A percentile compares a stretch with the other conserved stretches of the same genome.
phyloP scores from a whole-genome alignment of 2,888 invertebrate genomes.

The Leptogaster cylindrica region DNA sequence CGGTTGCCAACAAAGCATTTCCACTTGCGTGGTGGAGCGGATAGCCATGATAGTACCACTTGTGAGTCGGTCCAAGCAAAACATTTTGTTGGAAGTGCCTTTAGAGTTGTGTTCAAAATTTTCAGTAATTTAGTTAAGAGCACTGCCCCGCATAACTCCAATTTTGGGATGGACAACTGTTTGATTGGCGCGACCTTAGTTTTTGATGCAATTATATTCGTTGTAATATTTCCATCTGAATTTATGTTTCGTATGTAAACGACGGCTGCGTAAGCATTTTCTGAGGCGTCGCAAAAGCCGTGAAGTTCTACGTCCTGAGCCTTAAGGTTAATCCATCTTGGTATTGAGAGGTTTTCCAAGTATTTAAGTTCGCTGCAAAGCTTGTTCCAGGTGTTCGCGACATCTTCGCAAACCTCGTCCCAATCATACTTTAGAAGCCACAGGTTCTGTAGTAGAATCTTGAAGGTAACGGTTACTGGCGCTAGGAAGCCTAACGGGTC shows the following conservation, averaged over 20 bases:
- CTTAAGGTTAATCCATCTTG: background rate
- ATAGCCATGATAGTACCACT: conserved; percentile 49
- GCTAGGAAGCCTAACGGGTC: conserved; percentile 11
- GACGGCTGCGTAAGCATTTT: background rate
- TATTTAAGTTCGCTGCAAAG: too few relatives aligned
- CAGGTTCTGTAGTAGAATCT: conserved; percentile 1
- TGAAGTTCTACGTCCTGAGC: background rate
- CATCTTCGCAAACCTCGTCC: background rate
- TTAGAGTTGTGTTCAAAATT: too few relatives aligned
- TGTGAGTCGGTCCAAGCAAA: too few relatives aligned
- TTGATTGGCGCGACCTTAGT: conserved; percentile 45
- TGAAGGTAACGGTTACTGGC: background rate
- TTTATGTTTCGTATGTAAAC: background rate
- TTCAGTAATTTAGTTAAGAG: too few relatives aligned
- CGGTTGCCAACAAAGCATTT: too few relatives aligned
- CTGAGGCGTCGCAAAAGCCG: too few relatives aligned
- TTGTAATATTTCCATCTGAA: background rate
- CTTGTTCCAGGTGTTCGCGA: background rate
- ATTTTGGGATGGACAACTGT: conserved; percentile 39
- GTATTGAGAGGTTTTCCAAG: too few relatives aligned
- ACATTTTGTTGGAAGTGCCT: too few relatives aligned
- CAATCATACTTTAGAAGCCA: conserved; percentile 1
- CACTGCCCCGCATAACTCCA: conserved; percentile 48
- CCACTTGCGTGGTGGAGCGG: conserved; percentile 45
- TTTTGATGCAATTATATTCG: too few relatives aligned